Base-by-base conservation (phyloP, 2,888 invertebrate genomes). In the Chymomyza procnemis region DNA sequence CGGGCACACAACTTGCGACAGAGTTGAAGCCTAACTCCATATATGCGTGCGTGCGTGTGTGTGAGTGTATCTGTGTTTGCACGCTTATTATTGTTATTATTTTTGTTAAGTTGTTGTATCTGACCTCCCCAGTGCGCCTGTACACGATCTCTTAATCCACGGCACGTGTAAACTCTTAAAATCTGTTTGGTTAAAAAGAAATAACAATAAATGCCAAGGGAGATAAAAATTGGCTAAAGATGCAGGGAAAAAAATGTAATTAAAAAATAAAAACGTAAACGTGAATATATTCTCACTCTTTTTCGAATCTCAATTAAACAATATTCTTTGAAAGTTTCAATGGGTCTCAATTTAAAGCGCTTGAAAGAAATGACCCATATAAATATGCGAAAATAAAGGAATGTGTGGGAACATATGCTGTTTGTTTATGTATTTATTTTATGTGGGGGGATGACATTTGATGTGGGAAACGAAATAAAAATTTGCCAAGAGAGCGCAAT, bases 161-260 rank as follows among this genome's bases (percentile, higher is more conserved):
- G 81, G 81, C 82, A 80, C 85, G 84, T 83, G 82, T 83, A 83
- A 71, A 64, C 82, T 80, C 81, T 83, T 80, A 70, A 77, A 41
- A 41, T 41, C 34, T 41, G 34, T 12, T 41, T 12, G 34, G 34
- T 41, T 9, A 12, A 12, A 41, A 41, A 41, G 34, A 41, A 41
- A 41, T 1, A 9, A 41, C 34, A 41, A 30, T 21, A 61, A 50
- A 67, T 63, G 55, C 61, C 12, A 3, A 26, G 34, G 12, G 34
- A 41, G 12, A 41, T 12, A 41, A 41, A 41, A 41, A 41, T 41
- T 41, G 34, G 34, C 34, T 41, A 41, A 41, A 26, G 1, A 26
- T 26, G 26, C 26, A 6, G n/a, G n/a, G 26, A 26, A 26, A 69
- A 5, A 21, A 73, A 78, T 66, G 64, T 64, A 48, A 18, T 41